phyloP scores from a whole-genome alignment of 2,113 vertebrate species.

The Riparia riparia region DNA sequence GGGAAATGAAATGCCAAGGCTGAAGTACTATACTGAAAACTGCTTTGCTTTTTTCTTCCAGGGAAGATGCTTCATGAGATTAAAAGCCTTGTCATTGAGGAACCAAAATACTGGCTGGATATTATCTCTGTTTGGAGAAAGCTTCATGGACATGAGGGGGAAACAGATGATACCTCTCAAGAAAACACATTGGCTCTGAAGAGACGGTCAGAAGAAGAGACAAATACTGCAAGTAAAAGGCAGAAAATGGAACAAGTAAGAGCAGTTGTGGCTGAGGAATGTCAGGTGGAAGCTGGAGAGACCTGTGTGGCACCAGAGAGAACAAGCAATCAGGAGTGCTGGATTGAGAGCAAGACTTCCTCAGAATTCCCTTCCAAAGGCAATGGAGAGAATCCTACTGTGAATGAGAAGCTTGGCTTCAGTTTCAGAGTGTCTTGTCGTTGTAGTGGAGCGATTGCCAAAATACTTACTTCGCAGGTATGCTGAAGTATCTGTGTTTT shows the following conservation, averaged over 20 bases:
- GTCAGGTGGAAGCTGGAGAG: neutral
- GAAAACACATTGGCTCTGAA: constrained; percentile 23
- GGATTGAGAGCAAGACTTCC: neutral
- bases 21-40: neutral
- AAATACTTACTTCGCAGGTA: constrained; percentile 83
- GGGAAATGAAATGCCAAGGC: neutral
- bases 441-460: constrained; percentile 84
- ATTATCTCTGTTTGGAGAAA: constrained; percentile 69
- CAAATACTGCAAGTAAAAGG: constrained; percentile 38
- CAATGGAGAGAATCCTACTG: neutral
- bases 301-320: neutral
- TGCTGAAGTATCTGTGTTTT: neutral
- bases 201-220: constrained; percentile 58
- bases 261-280: neutral
- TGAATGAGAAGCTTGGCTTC: neutral
- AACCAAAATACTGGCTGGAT: constrained; percentile 66
- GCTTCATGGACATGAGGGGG: constrained; percentile 4
- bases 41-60: constrained; percentile 38
- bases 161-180: neutral
- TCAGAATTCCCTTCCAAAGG: neutral
- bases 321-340: neutral
- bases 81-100: constrained; percentile 65
- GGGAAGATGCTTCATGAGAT: constrained; percentile 73
- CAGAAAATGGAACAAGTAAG: constrained; percentile 21
- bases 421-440: constrained; percentile 91